phyloP scores from a whole-genome alignment of 2,797 vertebrate species.

The Graptemys geographica region DNA sequence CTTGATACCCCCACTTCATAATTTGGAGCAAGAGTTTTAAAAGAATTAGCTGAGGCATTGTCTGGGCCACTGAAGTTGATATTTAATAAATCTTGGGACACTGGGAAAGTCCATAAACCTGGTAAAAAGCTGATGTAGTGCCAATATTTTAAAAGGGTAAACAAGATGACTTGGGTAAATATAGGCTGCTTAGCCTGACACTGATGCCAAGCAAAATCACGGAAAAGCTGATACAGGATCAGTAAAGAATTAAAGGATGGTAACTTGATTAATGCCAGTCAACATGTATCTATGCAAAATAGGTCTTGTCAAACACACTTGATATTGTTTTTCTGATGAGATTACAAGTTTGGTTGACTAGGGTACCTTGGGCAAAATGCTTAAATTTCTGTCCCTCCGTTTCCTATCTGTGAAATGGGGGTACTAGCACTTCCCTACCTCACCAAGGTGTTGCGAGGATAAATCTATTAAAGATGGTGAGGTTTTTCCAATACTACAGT shows the following conservation, averaged over 20 bases:
- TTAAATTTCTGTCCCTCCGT: background rate
- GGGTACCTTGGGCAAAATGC: background rate
- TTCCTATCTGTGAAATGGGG: background rate
- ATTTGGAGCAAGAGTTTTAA: background rate
- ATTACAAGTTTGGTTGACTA: background rate
- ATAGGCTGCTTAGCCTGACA: background rate
- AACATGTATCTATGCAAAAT: background rate
- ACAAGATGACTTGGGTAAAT: background rate
- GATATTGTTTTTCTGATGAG: background rate
- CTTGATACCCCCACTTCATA: background rate
- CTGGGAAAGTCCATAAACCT: background rate
- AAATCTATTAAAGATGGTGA: background rate
- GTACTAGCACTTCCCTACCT: background rate
- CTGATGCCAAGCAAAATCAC: background rate
- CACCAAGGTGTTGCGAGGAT: background rate
- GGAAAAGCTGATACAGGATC: background rate
- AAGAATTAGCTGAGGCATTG: too few relatives aligned
- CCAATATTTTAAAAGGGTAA: background rate
- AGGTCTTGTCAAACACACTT: background rate
- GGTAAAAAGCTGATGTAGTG: background rate
- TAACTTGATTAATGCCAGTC: background rate
- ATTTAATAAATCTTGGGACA: background rate
- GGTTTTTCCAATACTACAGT: background rate
- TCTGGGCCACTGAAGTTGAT: background rate
- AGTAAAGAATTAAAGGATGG: background rate